A percentile compares a stretch with the other conserved stretches of the same genome.
Conservation (phyloP, 1,140 invertebrate genomes). For the Cephus cinctus region DNA sequence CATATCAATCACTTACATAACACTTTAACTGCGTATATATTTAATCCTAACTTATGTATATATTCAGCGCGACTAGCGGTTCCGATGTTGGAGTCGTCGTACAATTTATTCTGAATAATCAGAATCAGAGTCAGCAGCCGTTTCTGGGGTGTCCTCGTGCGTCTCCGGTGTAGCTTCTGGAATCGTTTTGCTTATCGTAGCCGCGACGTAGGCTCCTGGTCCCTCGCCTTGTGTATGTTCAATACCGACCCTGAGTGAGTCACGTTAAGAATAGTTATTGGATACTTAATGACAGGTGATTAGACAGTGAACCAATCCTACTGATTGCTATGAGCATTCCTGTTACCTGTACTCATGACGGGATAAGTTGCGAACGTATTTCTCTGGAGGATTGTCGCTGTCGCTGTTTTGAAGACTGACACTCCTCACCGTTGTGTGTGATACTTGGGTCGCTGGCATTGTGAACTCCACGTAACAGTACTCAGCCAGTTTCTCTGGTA, state of each 20-base stretch:
- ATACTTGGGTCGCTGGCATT: conserved; percentile 97
- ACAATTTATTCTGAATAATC: conserved; percentile 48
- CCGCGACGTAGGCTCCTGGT: conserved; percentile 73
- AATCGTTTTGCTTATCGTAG: conserved; percentile 59
- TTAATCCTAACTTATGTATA: conserved; percentile 11
- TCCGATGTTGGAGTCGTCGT: too few relatives aligned
- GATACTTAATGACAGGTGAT: not conserved
- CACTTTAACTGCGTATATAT: not conserved
- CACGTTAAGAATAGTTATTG: not conserved
- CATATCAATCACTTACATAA: not conserved
- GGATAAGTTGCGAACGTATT: conserved; percentile 96
- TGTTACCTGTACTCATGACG: conserved; percentile 90
- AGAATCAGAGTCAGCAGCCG: conserved; percentile 40
- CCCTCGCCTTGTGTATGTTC: conserved; percentile 77
- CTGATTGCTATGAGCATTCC: conserved; percentile 27
- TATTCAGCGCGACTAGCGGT: not conserved
- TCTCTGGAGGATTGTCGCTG: conserved; percentile 93
- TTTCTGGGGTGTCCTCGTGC: conserved; percentile 29
- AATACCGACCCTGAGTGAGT: conserved; percentile 83
- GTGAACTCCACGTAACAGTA: conserved; percentile 94
- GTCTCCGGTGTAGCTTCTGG: conserved; percentile 35
- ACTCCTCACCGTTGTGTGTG: conserved; percentile 93
- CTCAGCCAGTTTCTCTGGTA: conserved; percentile 88
- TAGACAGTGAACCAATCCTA: too few relatives aligned
- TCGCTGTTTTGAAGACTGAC: conserved; percentile 89